Base-by-base conservation (phyloP, 2,888 invertebrate genomes). In the Hedychridium roseum region DNA sequence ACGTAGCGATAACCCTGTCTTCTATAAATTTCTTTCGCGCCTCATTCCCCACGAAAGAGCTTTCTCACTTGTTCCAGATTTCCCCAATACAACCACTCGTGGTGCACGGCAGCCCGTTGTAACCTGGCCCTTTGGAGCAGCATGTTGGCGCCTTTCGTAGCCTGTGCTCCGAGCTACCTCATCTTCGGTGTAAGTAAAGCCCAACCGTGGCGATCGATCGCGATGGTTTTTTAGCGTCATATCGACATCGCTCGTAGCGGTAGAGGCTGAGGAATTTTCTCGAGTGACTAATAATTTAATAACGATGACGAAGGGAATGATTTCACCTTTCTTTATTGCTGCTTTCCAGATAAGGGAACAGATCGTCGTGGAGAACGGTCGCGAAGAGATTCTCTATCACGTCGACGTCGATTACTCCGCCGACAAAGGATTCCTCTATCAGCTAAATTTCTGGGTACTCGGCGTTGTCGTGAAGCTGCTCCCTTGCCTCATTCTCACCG, bases 111-210 rank as follows among this genome's bases (percentile, higher is more conserved):
- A 68, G 81, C 85, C 20, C 85, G 92, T 47, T 94, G 94, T 71
- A 87, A 87, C 43, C 80, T 86, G 30, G 90, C 91, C 7, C 90
- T 95, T 46, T 74, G 87, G 15, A 82, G 86, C 64, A 91, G 92
- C 57, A 92, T 91, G 73, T 69, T 91, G 41, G 81, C 89, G 9
- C 91, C 94, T 2, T 85, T 91, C 0, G 80, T 94, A 42, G 84
- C 94, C 14, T 94, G 94, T 76, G 85, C 90, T 44, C 95, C 95
- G 1, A 90, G 91, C 38, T 92, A 89, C 74, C 83, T 93, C 76
- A 88, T 86, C 14, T 88, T 89, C 68, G 82, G 84, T 47, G 73
- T 71, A 45, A 68, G 73, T 73, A 44, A 18, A n/a, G n/a, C n/a
- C n/a, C n/a, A n/a, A n/a, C n/a, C n/a, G n/a, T n/a, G n/a, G n/a